phyloP scores from a whole-genome alignment of 2,888 invertebrate genomes.

The Melieria omissa region DNA sequence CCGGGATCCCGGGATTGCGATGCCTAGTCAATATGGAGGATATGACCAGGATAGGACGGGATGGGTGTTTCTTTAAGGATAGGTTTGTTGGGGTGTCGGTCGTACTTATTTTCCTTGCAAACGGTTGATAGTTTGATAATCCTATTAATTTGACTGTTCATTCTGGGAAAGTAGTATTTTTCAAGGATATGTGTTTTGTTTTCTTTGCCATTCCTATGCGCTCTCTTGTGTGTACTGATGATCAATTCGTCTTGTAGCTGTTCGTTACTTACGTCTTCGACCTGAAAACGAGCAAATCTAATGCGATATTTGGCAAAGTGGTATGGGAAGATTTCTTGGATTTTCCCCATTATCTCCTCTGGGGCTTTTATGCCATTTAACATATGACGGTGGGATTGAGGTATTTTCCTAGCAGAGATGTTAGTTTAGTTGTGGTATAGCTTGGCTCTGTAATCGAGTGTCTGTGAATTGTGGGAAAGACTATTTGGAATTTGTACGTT shows the following conservation, averaged over 20 bases:
- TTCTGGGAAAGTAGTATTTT: constrained; percentile 40
- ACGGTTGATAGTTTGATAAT: constrained; percentile 20
- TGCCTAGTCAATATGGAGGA: constrained; percentile 42
- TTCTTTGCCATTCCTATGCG: constrained; percentile 23
- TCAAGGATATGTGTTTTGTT: constrained; percentile 33
- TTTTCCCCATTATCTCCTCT: constrained; percentile 32
- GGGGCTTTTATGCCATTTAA: constrained; percentile 32
- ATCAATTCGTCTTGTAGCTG: constrained; percentile 23
- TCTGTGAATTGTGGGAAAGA: constrained; percentile 33
- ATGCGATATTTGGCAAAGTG: constrained; percentile 30
- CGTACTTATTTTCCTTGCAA: constrained; percentile 43
- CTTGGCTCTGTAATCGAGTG: constrained; percentile 29
- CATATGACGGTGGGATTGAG: constrained; percentile 32
- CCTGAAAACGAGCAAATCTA: constrained; percentile 20
- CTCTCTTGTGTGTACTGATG: constrained; percentile 15
- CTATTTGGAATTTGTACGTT: constrained; percentile 30
- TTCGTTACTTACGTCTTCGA: constrained; percentile 26
- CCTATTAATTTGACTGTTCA: constrained; percentile 32
- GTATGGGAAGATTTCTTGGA: constrained; percentile 33
- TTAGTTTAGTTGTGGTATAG: constrained; percentile 24
- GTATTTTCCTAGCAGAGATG: constrained; percentile 27
- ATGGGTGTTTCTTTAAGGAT: constrained; percentile 36
- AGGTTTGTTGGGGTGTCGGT: constrained; percentile 40
- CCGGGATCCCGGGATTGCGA: too few relatives aligned
- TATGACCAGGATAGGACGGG: constrained; percentile 40